A percentile compares a stretch with the other conserved stretches of the same genome.
These are phyloP conservation scores for Nycteola revayana DNA, from an alignment of 2,888 invertebrate species.

Conservation along the genomic window DNA sequence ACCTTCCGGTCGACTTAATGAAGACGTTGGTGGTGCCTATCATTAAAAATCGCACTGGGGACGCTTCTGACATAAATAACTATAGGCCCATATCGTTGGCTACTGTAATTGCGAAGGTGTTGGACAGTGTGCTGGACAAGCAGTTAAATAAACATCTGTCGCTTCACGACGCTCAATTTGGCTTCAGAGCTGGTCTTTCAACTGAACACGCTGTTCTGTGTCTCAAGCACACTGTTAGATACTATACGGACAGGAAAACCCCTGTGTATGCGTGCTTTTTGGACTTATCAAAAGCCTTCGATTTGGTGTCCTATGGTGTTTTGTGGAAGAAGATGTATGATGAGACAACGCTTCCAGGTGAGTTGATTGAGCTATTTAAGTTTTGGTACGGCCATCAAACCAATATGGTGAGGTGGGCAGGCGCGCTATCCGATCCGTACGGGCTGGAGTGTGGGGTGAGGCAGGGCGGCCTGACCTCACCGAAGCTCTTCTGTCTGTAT, in stretches of 20 bases:
- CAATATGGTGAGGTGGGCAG: slow-evolving; percentile 16
- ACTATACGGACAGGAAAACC: no score
- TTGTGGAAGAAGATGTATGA: neutral
- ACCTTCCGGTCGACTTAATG: neutral
- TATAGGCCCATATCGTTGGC: slow-evolving; percentile 3
- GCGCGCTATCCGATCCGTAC: slow-evolving; percentile 10
- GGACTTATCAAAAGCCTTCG: neutral
- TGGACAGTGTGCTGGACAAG: slow-evolving; percentile 2
- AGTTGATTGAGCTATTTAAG: slow-evolving; percentile 2
- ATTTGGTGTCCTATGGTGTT: neutral
- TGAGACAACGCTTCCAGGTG: neutral
- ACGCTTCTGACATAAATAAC: neutral
- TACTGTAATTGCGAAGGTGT: slow-evolving; percentile 3
- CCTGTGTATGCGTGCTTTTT: no score
- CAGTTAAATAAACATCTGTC: neutral
- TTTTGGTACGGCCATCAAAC: slow-evolving; percentile 11
- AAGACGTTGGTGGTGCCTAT: neutral
- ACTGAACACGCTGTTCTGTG: neutral
- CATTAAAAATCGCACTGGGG: neutral
- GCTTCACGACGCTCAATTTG: slow-evolving; percentile 3
- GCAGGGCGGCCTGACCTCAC: slow-evolving; percentile 25
- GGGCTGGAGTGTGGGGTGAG: slow-evolving; percentile 18
- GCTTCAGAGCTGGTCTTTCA: neutral
- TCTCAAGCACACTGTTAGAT: no score
- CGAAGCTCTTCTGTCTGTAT: slow-evolving; percentile 22